These are phyloP conservation scores for Ectobius pallidus DNA, from an alignment of 2,888 invertebrate species.

Conservation along the genomic window DNA sequence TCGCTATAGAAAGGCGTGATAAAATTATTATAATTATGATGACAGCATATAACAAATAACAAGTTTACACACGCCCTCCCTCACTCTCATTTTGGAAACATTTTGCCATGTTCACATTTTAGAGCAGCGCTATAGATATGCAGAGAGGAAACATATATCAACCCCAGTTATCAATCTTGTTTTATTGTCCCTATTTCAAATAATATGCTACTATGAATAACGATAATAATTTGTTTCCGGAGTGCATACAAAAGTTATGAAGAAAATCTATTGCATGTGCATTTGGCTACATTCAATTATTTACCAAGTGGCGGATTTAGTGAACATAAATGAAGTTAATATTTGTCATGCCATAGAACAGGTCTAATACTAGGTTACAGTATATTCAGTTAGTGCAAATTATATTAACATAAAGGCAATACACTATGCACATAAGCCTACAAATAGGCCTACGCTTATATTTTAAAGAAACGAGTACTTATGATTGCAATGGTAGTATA, in stretches of 20 bases:
- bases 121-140: not conserved
- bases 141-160: constrained; percentile 33
- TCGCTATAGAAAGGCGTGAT: constrained; percentile 5
- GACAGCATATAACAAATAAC: not conserved
- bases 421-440: no score
- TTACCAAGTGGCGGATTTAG: not conserved
- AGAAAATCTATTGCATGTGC: not conserved
- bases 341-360: no score
- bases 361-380: no score
- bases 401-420: no score
- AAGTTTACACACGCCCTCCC: no score
- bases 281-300: not conserved
- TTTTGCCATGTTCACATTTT: not conserved
- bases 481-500: no score
- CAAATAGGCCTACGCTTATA: no score
- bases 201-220: constrained; percentile 33
- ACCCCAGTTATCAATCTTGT: constrained; percentile 12
- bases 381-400: no score
- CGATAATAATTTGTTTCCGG: constrained; percentile 35
- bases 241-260: constrained; percentile 13
- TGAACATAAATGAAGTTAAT: no score
- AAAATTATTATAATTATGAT: constrained; percentile 5
- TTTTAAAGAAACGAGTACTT: no score
- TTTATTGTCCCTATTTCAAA: constrained; percentile 19
- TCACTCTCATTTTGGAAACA: not conserved